phyloP scores from a whole-genome alignment of 2,113 vertebrate species.

The Redunca redunca region DNA sequence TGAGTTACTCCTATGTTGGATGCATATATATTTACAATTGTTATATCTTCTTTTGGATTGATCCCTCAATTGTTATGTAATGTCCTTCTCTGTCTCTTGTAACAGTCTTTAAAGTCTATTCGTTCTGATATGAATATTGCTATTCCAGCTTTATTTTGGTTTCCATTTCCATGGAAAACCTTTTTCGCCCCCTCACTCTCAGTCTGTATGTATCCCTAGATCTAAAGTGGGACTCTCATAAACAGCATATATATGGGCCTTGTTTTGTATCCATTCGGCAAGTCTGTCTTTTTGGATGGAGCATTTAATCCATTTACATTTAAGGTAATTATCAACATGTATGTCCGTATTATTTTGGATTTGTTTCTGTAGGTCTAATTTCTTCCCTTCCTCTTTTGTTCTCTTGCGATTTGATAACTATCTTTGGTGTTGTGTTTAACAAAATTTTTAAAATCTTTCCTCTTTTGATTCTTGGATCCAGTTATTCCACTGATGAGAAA shows the following conservation, averaged over 20 bases:
- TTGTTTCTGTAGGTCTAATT: neutral
- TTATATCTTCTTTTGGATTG: neutral
- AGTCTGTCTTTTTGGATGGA: neutral
- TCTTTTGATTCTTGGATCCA: neutral
- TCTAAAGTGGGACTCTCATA: neutral
- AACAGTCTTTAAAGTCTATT: neutral
- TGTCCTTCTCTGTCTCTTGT: neutral
- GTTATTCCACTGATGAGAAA: neutral
- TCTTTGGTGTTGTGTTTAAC: neutral
- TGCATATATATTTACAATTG: neutral
- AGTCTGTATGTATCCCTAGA: neutral
- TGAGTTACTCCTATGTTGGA: neutral
- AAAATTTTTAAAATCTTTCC: neutral
- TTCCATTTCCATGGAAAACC: neutral
- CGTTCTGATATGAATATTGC: neutral
- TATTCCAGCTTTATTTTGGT: neutral
- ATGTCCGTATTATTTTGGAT: neutral
- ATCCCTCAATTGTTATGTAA: neutral
- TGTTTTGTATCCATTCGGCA: neutral
- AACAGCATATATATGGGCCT: neutral
- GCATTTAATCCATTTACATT: neutral
- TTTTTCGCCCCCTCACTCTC: neutral
- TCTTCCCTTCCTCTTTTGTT: neutral
- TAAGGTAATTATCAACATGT: neutral
- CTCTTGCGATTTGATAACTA: neutral